Evolutionary conservation across 2,888 invertebrate genomes (phyloP), one percentile per base, ranked within the genome.

Genomic region (Sipunculus nudus): DNA sequence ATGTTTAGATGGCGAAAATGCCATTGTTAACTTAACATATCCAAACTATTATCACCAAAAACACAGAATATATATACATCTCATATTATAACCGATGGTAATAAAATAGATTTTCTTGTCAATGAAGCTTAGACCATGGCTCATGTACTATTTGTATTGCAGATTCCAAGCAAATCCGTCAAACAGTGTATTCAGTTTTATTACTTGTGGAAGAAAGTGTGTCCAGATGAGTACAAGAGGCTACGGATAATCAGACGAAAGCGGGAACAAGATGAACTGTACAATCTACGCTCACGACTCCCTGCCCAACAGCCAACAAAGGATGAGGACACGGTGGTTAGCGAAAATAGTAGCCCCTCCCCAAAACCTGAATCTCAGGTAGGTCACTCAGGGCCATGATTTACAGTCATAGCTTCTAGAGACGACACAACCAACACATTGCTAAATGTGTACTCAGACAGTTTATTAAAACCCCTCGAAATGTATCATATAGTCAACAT

Each of bases 161-260:
- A 92, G 91, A 86, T 94, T 81, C 89, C 89, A 78, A 90, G 91
- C 49, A 96, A 96, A 87, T 89, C 91, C 41, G 93, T 93, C 8
- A 95, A 96, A 84, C 84, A 86, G 65, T 98, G 98, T 87, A 89
- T 97, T 78, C 95, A 96, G 86, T 96, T 98, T 87, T 99, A 99
- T 86, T 98, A 99, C 85, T 90, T 96, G 79, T 99, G 98, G 98
- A 98, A 99, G 87, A 96, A 97, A 85, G 90, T 96, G 32, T 96
- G 96, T 77, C 91, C 92, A 72, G 94, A 96, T 84, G 89, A 90
- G 72, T 94, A 94, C 86, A 92, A 92, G 84, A 88, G 89, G 56
- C 85, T 91, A 68, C 88, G 91, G 73, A 85, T 89, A 62, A 87
- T 91, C 75, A 88, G 90, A 75, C 88, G 88, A 83, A 87, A 85